Conservation (phyloP, 2,797 vertebrate genomes). For the Taeniopygia guttata region DNA sequence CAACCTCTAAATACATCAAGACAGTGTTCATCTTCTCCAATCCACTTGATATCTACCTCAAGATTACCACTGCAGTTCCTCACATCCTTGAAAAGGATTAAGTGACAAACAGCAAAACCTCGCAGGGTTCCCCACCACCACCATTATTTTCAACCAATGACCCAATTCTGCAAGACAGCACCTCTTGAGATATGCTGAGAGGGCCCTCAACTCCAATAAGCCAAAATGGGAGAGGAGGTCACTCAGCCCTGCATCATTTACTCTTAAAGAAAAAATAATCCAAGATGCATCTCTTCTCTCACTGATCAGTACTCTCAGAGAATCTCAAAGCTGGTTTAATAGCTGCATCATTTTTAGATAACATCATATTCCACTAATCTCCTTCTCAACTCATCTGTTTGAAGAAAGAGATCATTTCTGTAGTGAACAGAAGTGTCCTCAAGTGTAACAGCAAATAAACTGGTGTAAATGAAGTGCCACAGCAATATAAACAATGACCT, state of each 20-base stretch:
- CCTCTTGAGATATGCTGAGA: not conserved
- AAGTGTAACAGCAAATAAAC: conserved; percentile 59
- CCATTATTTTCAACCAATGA: not conserved
- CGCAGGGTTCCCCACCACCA: not conserved
- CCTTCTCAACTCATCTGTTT: conserved; percentile 38
- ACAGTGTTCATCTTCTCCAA: not conserved
- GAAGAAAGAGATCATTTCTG: conserved; percentile 39
- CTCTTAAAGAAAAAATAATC: not conserved
- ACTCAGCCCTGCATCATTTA: not conserved
- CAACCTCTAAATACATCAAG: not conserved
- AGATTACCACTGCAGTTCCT: not conserved
- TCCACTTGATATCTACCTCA: not conserved
- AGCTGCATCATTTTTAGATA: conserved; percentile 32
- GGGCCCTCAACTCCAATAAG: conserved; percentile 21
- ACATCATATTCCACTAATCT: conserved; percentile 35
- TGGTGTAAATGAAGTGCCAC: conserved; percentile 26
- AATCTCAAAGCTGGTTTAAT: conserved; percentile 38
- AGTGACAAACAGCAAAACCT: conserved; percentile 23
- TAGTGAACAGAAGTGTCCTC: conserved; percentile 23
- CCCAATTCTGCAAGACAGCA: conserved; percentile 4
- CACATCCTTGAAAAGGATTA: not conserved
- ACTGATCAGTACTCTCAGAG: conserved; percentile 23
- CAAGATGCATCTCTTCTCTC: not conserved
- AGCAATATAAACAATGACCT: conserved; percentile 30
- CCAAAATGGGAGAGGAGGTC: conserved; percentile 13